These are phyloP conservation scores for Cyphomyrus plagiostoma DNA, from an alignment of 2,113 vertebrate genomes.

Conservation along the genomic window DNA sequence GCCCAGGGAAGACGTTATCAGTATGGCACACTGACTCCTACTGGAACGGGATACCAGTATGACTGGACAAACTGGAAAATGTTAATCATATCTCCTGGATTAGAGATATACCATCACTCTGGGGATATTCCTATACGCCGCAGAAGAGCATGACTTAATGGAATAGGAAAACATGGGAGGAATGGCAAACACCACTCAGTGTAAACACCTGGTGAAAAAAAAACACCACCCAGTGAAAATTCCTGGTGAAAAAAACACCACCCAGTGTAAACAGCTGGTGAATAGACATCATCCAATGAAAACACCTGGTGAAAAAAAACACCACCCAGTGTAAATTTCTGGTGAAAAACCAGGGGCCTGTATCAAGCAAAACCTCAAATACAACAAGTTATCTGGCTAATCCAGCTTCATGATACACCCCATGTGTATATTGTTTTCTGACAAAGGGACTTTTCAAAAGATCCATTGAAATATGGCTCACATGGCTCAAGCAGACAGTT, in stretches of 20 bases:
- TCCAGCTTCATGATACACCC: background rate
- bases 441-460: background rate
- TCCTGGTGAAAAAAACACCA: background rate
- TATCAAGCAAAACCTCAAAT: background rate
- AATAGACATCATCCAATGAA: background rate
- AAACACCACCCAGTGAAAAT: background rate
- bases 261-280: background rate
- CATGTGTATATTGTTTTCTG: background rate
- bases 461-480: background rate
- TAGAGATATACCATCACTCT: background rate
- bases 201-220: background rate
- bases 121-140: background rate
- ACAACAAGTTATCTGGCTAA: background rate
- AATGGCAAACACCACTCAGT: background rate
- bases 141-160: no score
- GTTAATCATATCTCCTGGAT: background rate
- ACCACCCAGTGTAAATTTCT: background rate
- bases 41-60: background rate
- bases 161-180: no score
- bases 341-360: background rate
- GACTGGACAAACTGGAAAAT: background rate
- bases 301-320: background rate
- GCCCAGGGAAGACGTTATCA: background rate
- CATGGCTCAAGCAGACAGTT: background rate
- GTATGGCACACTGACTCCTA: background rate